Percentiles rank a stretch among this genome's conserved stretches.
These are phyloP conservation scores for Bedellia somnulentella DNA, from an alignment of 2,888 invertebrate species.

Conservation along the genomic window DNA sequence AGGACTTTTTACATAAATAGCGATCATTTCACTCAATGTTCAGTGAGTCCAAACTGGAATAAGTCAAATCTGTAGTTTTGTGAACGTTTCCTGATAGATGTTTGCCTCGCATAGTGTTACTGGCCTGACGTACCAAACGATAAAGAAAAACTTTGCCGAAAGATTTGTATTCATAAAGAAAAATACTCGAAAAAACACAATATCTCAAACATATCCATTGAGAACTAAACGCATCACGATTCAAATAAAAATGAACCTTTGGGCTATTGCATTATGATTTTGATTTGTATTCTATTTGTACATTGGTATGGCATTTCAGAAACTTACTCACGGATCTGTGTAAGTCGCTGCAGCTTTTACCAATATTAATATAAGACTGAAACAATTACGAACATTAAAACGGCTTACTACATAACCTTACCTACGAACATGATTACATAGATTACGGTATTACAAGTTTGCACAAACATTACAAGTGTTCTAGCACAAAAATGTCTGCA, in stretches of 20 bases:
- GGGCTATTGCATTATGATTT: conserved; percentile 59
- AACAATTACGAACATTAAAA: conserved; percentile 56
- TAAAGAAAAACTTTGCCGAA: conserved; percentile 36
- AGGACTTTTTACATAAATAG: conserved; percentile 58
- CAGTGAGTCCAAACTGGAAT: conserved; percentile 39
- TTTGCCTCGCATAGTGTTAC: not conserved
- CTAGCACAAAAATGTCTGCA: conserved; percentile 19
- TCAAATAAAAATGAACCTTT: conserved; percentile 41
- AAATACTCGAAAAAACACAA: conserved; percentile 22
- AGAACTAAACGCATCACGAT: conserved; percentile 32
- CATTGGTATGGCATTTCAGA: conserved; percentile 22
- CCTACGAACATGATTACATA: conserved; percentile 53
- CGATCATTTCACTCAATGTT: conserved; percentile 53
- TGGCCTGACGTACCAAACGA: conserved; percentile 38
- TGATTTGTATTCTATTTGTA: conserved; percentile 28
- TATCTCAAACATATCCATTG: conserved; percentile 15
- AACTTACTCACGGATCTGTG: not conserved
- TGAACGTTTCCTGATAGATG: not conserved
- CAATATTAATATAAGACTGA: conserved; percentile 56
- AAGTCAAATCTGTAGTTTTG: not conserved
- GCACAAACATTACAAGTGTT: conserved; percentile 22
- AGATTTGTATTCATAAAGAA: conserved; percentile 39
- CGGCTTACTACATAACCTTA: conserved; percentile 52
- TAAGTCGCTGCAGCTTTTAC: conserved; percentile 11
- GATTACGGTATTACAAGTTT: conserved; percentile 22